phyloP scores from a whole-genome alignment of 1,140 invertebrate genomes.

The Hylaeus volcanicus region DNA sequence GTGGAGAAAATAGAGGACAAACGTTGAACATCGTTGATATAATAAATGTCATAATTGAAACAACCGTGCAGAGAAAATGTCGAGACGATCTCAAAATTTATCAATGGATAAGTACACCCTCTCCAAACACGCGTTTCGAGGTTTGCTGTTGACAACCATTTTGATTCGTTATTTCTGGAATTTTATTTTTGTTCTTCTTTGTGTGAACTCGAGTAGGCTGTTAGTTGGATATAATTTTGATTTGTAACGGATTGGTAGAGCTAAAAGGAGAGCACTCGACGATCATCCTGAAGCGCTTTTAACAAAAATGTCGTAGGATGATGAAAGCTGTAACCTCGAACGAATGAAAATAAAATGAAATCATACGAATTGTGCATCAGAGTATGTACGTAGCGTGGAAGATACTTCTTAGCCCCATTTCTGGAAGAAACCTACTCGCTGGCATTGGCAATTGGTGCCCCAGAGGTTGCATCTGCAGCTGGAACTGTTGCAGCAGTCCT shows the following conservation, averaged over 20 bases:
- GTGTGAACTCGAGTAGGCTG: not conserved
- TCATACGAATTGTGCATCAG: not conserved
- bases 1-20: too few relatives aligned
- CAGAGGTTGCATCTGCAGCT: constrained; percentile 94
- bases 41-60: too few relatives aligned
- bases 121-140: not conserved
- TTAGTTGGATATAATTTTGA: not conserved
- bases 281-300: not conserved
- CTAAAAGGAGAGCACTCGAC: not conserved
- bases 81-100: not conserved
- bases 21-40: not conserved
- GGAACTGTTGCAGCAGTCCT: constrained; percentile 92
- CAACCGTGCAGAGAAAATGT: too few relatives aligned
- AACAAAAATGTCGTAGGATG: not conserved
- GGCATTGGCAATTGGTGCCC: constrained; percentile 94
- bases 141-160: not conserved
- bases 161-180: too few relatives aligned
- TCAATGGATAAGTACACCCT: not conserved
- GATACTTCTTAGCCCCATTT: constrained; percentile 88
- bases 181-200: too few relatives aligned
- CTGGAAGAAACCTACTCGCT: constrained; percentile 93
- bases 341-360: not conserved
- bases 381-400: too few relatives aligned
- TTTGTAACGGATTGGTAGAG: not conserved
- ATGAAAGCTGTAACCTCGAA: too few relatives aligned